Evolutionary conservation across 2,888 invertebrate genomes (phyloP).

Genomic region (Drosophila nr. fundita): DNA sequence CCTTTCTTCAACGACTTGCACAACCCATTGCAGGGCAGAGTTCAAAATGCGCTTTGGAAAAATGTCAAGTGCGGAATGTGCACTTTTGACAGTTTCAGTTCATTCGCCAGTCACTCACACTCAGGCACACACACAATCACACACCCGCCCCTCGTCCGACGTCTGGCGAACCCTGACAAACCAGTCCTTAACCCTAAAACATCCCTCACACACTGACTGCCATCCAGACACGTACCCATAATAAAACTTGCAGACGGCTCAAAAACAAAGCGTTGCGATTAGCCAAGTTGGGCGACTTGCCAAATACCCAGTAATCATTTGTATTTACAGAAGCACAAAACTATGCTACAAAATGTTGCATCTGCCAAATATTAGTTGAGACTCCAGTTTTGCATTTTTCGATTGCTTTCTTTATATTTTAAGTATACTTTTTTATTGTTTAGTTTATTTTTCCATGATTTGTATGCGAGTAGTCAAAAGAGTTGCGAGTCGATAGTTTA

Average conservation of each 20-base stretch:
- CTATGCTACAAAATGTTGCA: not conserved
- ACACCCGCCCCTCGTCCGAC: conserved; percentile 17
- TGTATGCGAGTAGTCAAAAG: conserved; percentile 1
- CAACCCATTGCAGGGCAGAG: conserved; percentile 33
- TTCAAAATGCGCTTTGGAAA: conserved; percentile 75
- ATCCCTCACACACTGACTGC: conserved; percentile 51
- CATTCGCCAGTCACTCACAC: conserved; percentile 66
- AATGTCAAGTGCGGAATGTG: conserved; percentile 82
- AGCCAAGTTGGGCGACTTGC: not conserved
- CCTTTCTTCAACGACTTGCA: not conserved
- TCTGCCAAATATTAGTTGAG: not conserved
- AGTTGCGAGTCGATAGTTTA: conserved; percentile 15
- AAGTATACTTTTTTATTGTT: not conserved
- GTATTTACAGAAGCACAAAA: not conserved
- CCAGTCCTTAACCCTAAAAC: conserved; percentile 57
- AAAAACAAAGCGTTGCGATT: not conserved
- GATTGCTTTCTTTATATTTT: not conserved
- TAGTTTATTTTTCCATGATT: not conserved
- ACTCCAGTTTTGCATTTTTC: not conserved
- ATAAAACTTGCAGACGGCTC: conserved; percentile 53
- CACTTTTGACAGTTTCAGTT: conserved; percentile 83
- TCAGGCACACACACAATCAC: conserved; percentile 6
- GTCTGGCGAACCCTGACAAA: conserved; percentile 35
- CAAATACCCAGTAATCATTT: conserved; percentile 18
- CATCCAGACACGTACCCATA: conserved; percentile 64